These are phyloP conservation scores for Hippocampus kuda DNA, from an alignment of 2,797 vertebrate species.

Conservation along the genomic window DNA sequence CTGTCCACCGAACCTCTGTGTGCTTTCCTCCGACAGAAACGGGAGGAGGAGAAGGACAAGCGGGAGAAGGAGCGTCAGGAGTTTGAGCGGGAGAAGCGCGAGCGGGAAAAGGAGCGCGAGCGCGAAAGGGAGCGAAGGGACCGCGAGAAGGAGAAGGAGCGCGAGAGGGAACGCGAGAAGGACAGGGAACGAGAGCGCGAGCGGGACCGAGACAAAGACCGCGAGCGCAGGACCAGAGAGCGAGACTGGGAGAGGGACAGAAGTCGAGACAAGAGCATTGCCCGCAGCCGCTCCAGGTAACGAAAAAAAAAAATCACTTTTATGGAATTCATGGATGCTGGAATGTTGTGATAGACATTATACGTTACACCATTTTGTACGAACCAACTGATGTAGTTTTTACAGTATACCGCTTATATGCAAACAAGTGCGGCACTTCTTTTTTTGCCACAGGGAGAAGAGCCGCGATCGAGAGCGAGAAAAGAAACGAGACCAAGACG, in stretches of 20 bases:
- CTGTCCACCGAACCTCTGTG: conserved; percentile 42
- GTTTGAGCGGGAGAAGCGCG: conserved; percentile 75
- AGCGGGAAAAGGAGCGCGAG: conserved; percentile 56
- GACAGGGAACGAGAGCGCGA: conserved; percentile 65
- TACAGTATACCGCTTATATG: not conserved
- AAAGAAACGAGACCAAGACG: conserved; percentile 91
- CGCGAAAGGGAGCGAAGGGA: conserved; percentile 64
- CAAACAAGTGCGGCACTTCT: not conserved
- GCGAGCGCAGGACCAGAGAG: conserved; percentile 69
- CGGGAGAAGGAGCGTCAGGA: conserved; percentile 85
- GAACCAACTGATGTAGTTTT: not conserved
- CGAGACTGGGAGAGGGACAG: conserved; percentile 65
- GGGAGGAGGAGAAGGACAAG: conserved; percentile 95
- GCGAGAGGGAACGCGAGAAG: conserved; percentile 71
- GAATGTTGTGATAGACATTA: too few relatives aligned
- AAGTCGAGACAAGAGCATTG: conserved; percentile 60
- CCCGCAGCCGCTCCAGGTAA: conserved; percentile 85
- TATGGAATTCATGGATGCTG: not conserved
- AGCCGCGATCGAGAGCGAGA: conserved; percentile 86
- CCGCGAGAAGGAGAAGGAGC: conserved; percentile 73
- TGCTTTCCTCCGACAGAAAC: conserved; percentile 91
- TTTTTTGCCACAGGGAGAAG: conserved; percentile 63
- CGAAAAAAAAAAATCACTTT: not conserved
- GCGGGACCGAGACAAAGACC: conserved; percentile 46
- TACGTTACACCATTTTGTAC: too few relatives aligned